Evolutionary conservation across 2,888 invertebrate species (phyloP).

Genomic region (Ornithoptera alexandrae): DNA sequence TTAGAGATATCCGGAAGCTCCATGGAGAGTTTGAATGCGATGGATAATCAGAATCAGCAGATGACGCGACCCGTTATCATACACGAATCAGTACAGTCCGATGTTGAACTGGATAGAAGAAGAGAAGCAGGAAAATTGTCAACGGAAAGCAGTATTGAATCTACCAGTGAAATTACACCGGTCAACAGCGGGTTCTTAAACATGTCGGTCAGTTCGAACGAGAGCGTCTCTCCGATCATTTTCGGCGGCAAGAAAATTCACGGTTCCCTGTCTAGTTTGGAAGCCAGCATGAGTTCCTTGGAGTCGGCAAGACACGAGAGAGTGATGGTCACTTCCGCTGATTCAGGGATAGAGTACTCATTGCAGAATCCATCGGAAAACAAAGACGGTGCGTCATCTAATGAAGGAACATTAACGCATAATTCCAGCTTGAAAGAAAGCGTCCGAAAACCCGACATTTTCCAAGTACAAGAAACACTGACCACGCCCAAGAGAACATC

Average conservation of each 20-base stretch:
- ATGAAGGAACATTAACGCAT: conserved; percentile 74
- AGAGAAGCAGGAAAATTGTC: conserved; percentile 55
- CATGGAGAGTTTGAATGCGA: conserved; percentile 69
- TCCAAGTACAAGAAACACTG: conserved; percentile 51
- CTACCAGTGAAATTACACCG: conserved; percentile 66
- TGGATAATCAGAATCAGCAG: conserved; percentile 41
- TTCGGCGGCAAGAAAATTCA: conserved; percentile 70
- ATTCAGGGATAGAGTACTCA: conserved; percentile 74
- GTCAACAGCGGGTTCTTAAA: conserved; percentile 60
- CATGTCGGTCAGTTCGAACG: conserved; percentile 71
- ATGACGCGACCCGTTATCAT: conserved; percentile 45
- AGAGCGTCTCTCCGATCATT: conserved; percentile 72
- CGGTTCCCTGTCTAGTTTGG: conserved; percentile 71
- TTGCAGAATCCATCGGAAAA: conserved; percentile 63
- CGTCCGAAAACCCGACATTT: conserved; percentile 46
- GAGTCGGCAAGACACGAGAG: conserved; percentile 69
- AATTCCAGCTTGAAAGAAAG: conserved; percentile 67
- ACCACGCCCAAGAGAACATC: conserved; percentile 67
- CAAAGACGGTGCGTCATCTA: conserved; percentile 69
- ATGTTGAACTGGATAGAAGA: conserved; percentile 59
- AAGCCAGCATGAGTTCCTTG: conserved; percentile 74
- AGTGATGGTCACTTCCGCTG: conserved; percentile 70
- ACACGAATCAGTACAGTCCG: conserved; percentile 44
- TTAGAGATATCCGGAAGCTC: conserved; percentile 75
- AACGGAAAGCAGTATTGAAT: conserved; percentile 68